phyloP scores from a whole-genome alignment of 2,113 vertebrate genomes.

The Tympanuchus pallidicinctus region DNA sequence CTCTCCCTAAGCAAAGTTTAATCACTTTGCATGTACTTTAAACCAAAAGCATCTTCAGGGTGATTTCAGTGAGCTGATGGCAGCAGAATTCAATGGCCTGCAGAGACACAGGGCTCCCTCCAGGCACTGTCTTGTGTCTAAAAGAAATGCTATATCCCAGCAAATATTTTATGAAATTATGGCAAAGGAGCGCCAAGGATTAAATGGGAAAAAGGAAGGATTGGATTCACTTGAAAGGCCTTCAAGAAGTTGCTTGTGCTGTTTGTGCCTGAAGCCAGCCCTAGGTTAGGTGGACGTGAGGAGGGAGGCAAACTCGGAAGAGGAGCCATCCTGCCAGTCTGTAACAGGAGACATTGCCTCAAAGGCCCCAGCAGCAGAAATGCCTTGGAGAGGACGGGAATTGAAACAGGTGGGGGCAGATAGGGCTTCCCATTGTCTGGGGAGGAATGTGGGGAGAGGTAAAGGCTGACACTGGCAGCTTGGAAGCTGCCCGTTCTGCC shows the following conservation, averaged over 20 bases:
- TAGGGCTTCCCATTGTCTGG: neutral
- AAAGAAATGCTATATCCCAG: neutral
- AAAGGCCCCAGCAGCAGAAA: neutral
- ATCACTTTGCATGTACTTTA: accelerated
- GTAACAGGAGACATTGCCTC: neutral
- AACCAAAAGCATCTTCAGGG: neutral
- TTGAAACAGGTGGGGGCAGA: neutral
- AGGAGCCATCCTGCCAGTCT: neutral
- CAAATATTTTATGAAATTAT: neutral
- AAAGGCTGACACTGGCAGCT: neutral
- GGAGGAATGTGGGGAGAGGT: neutral
- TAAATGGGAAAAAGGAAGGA: neutral
- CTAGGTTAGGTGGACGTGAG: neutral
- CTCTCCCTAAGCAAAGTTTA: neutral
- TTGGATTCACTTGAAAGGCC: neutral
- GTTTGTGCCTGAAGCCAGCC: neutral
- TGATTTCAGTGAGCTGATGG: neutral
- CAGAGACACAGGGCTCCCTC: neutral
- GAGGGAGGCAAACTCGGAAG: neutral
- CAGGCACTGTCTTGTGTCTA: neutral
- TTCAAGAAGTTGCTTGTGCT: neutral
- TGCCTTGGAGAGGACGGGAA: neutral
- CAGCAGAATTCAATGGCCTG: neutral
- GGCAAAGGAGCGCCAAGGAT: neutral
- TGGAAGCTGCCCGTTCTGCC: neutral